phyloP scores from a whole-genome alignment of 2,888 invertebrate genomes.

The Ophioninae sp. region DNA sequence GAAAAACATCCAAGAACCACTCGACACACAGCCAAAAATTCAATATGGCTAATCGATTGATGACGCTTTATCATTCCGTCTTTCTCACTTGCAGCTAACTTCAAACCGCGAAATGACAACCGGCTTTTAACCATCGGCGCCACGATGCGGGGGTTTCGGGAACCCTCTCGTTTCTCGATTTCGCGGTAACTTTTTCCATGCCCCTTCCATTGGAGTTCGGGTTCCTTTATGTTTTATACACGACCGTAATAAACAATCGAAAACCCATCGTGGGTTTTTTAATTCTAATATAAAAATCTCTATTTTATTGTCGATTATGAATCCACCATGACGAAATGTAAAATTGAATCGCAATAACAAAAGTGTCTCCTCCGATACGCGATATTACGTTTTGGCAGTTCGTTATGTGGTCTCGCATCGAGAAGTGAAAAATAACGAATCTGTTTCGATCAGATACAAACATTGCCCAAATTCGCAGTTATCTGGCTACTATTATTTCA shows the following conservation, averaged over 20 bases:
- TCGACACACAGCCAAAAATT: too few relatives aligned
- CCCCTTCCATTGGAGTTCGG: not conserved
- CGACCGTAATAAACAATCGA: not conserved
- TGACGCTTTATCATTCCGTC: too few relatives aligned
- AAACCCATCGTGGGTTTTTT: too few relatives aligned
- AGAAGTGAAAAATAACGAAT: conserved; percentile 2
- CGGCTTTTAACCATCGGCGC: too few relatives aligned
- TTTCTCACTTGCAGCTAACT: too few relatives aligned
- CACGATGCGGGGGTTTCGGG: not conserved
- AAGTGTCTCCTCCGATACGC: not conserved
- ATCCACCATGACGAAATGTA: not conserved
- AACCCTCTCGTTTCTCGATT: not conserved
- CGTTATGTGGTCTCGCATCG: not conserved
- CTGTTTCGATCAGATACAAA: not conserved
- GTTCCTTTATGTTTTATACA: not conserved
- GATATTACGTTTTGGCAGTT: not conserved
- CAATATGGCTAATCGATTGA: too few relatives aligned
- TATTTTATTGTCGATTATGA: not conserved
- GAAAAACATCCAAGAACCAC: too few relatives aligned
- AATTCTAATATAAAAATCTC: not conserved
- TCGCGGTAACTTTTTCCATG: not conserved
- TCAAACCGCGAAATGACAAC: too few relatives aligned
- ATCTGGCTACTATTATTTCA: not conserved
- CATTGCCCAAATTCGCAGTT: not conserved
- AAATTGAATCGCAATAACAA: not conserved